Evolutionary conservation across 2,888 invertebrate species (phyloP).

Genomic region (Aphidius colemani): DNA sequence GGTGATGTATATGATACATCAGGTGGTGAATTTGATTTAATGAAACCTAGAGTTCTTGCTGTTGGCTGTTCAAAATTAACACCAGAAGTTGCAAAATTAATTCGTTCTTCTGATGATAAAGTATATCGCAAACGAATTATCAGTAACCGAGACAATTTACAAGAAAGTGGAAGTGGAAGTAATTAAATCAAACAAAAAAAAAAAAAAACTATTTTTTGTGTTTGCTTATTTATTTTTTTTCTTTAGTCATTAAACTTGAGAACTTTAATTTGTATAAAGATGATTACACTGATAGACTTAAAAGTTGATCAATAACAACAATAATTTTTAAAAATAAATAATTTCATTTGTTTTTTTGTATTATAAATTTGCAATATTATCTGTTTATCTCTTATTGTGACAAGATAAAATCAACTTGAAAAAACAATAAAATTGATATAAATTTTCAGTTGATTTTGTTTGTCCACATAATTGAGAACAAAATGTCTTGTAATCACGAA

Average conservation of each 20-base stretch:
- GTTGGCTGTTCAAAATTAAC: slow-evolving; percentile 62
- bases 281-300: too few relatives aligned
- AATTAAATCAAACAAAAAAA: background rate
- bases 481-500: slow-evolving; percentile 27
- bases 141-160: background rate
- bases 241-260: too few relatives aligned
- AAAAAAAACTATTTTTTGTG: too few relatives aligned
- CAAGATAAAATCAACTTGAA: background rate
- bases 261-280: too few relatives aligned
- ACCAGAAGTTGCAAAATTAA: slow-evolving; percentile 61
- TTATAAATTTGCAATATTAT: too few relatives aligned
- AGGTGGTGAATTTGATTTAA: slow-evolving; percentile 64
- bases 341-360: too few relatives aligned
- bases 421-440: background rate
- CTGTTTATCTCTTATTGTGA: too few relatives aligned
- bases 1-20: slow-evolving; percentile 70
- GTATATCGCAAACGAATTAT: slow-evolving; percentile 40
- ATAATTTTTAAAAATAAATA: too few relatives aligned
- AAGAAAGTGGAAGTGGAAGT: too few relatives aligned
- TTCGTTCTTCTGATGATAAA: slow-evolving; percentile 61
- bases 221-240: too few relatives aligned
- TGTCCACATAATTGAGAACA: too few relatives aligned
- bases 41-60: slow-evolving; percentile 66
- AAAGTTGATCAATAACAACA: too few relatives aligned
- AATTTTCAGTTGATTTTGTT: background rate